These are phyloP conservation scores for Cephus pulcher DNA, from an alignment of 2,888 invertebrate species.

Conservation along the genomic window DNA sequence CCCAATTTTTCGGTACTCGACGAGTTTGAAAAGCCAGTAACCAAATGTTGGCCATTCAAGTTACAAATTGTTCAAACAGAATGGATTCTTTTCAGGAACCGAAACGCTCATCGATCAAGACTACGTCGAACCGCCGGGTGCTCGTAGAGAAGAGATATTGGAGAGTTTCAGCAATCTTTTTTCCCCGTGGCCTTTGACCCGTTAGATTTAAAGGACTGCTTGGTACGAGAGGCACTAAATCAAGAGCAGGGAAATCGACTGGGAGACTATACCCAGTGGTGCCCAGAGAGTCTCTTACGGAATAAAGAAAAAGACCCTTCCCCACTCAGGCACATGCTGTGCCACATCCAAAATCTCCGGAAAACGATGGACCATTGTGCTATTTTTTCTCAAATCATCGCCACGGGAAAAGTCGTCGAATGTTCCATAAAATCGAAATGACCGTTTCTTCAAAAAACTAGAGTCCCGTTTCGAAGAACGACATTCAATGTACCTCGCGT, in stretches of 20 bases:
- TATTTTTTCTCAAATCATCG: not conserved
- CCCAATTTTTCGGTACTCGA: not conserved
- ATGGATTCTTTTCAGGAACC: not conserved
- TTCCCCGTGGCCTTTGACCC: not conserved
- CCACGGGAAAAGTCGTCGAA: not conserved
- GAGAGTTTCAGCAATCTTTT: not conserved
- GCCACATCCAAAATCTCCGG: not conserved
- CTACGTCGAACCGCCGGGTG: not conserved
- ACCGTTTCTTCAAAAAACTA: not conserved
- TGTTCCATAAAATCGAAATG: not conserved
- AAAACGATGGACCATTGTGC: not conserved
- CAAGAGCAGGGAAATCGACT: not conserved
- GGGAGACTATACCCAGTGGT: not conserved
- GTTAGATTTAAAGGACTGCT: not conserved
- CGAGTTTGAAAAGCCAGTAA: not conserved
- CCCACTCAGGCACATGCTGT: not conserved
- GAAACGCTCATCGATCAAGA: not conserved
- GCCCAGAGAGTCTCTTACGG: not conserved
- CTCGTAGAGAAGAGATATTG: not conserved
- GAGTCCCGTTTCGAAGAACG: not conserved
- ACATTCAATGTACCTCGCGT: not conserved
- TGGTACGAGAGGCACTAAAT: not conserved
- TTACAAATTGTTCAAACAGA: not conserved
- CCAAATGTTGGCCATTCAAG: not conserved
- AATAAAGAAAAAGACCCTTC: not conserved